phyloP scores from a whole-genome alignment of 1,140 invertebrate species.

The Battus philenor region DNA sequence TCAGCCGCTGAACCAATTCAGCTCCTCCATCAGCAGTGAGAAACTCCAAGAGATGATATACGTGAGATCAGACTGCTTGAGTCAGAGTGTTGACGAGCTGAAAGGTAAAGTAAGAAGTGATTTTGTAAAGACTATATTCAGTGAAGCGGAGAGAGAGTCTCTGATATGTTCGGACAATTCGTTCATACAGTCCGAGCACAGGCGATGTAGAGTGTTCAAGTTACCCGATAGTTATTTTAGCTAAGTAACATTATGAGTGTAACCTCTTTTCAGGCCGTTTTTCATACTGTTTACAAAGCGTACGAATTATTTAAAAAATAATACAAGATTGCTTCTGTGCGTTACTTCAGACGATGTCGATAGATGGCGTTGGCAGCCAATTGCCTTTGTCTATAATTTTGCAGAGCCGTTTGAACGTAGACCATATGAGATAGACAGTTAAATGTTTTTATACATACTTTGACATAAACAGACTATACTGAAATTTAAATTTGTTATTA shows the following conservation, averaged over 20 bases:
- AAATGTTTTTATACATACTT: too few relatives aligned
- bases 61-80: slow-evolving; percentile 34
- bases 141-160: slow-evolving; percentile 42
- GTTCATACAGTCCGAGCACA: slow-evolving; percentile 56
- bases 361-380: too few relatives aligned
- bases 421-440: too few relatives aligned
- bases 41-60: slow-evolving; percentile 39
- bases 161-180: slow-evolving; percentile 54
- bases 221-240: slow-evolving; percentile 36
- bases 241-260: slow-evolving; percentile 1
- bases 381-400: too few relatives aligned
- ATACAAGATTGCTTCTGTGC: neutral
- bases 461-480: too few relatives aligned
- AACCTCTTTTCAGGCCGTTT: neutral
- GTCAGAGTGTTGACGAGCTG: slow-evolving; percentile 48
- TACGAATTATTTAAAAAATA: neutral
- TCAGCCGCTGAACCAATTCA: slow-evolving; percentile 30
- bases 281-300: neutral
- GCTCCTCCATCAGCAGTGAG: slow-evolving; percentile 16
- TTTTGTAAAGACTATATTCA: slow-evolving; percentile 49
- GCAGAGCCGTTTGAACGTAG: too few relatives aligned
- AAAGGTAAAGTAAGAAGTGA: slow-evolving; percentile 42
- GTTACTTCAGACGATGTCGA: too few relatives aligned
- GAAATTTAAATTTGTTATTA: too few relatives aligned
- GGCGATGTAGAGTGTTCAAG: slow-evolving; percentile 36